phyloP scores from a whole-genome alignment of 2,888 invertebrate species.

The Tortrix viridana region DNA sequence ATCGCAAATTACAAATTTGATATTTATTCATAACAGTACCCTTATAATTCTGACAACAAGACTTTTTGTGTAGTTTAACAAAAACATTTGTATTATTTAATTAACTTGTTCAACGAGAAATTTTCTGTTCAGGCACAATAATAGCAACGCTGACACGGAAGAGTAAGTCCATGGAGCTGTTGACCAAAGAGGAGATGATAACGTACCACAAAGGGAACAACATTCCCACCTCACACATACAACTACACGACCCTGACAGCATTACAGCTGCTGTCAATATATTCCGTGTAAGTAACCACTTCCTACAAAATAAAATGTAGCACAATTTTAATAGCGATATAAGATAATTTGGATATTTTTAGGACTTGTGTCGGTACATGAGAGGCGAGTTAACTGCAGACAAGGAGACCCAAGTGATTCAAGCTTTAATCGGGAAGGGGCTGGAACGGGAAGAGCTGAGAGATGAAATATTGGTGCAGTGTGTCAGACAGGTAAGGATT shows the following conservation, averaged over 20 bases:
- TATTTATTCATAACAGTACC: no score
- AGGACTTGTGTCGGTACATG: slow-evolving; percentile 96
- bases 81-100: no score
- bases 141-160: slow-evolving; percentile 94
- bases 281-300: slow-evolving; percentile 88
- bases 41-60: no score
- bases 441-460: slow-evolving; percentile 95
- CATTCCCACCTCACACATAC: slow-evolving; percentile 96
- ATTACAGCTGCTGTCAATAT: slow-evolving; percentile 94
- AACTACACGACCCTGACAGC: slow-evolving; percentile 97
- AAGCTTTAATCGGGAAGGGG: slow-evolving; percentile 93
- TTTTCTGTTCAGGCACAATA: slow-evolving; percentile 83
- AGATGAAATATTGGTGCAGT: slow-evolving; percentile 96
- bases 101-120: no score
- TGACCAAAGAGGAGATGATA: slow-evolving; percentile 97
- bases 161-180: slow-evolving; percentile 89
- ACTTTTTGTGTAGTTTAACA: no score
- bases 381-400: slow-evolving; percentile 94
- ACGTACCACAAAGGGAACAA: slow-evolving; percentile 93
- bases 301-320: background rate
- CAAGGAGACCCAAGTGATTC: slow-evolving; percentile 92
- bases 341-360: slow-evolving; percentile 36
- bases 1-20: no score
- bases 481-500: slow-evolving; percentile 88
- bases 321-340: background rate